Conservation (phyloP, 1,140 invertebrate species). For the Aethina tumida region DNA sequence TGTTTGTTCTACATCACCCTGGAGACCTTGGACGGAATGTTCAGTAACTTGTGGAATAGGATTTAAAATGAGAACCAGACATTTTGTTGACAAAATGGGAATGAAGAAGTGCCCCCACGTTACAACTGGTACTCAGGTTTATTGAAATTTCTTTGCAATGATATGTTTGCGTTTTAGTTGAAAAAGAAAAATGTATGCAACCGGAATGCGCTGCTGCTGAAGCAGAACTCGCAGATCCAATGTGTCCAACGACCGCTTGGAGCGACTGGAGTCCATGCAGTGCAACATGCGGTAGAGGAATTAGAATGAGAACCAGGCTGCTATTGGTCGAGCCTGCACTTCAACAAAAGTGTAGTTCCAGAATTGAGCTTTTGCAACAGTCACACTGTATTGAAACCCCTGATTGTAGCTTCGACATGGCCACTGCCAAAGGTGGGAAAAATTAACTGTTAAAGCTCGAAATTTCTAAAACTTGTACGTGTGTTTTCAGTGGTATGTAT, state of each 20-base stretch:
- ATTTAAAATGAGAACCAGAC: constrained; percentile 58
- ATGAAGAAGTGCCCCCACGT: constrained; percentile 69
- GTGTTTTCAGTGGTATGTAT: constrained; percentile 60
- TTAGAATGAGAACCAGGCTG: constrained; percentile 58
- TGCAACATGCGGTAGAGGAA: constrained; percentile 59
- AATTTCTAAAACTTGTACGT: not conserved
- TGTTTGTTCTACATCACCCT: constrained; percentile 61
- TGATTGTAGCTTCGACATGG: constrained; percentile 60
- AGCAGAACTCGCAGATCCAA: constrained; percentile 45
- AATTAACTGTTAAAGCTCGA: not conserved
- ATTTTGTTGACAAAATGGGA: constrained; percentile 61
- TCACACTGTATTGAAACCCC: constrained; percentile 50
- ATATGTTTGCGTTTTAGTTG: constrained; percentile 35
- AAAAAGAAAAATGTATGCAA: constrained; percentile 67
- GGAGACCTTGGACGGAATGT: constrained; percentile 75
- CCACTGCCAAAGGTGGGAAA: constrained; percentile 56
- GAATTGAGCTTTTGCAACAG: constrained; percentile 54
- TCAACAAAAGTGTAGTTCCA: constrained; percentile 47
- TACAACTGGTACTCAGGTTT: constrained; percentile 34
- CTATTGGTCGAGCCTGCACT: constrained; percentile 49
- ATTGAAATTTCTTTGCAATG: constrained; percentile 1
- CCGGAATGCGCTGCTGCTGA: constrained; percentile 47
- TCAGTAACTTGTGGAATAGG: constrained; percentile 75
- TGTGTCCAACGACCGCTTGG: constrained; percentile 59
- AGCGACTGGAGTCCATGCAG: constrained; percentile 66